phyloP scores from a whole-genome alignment of 2,797 vertebrate species.

The Phyllotis vaccarum region DNA sequence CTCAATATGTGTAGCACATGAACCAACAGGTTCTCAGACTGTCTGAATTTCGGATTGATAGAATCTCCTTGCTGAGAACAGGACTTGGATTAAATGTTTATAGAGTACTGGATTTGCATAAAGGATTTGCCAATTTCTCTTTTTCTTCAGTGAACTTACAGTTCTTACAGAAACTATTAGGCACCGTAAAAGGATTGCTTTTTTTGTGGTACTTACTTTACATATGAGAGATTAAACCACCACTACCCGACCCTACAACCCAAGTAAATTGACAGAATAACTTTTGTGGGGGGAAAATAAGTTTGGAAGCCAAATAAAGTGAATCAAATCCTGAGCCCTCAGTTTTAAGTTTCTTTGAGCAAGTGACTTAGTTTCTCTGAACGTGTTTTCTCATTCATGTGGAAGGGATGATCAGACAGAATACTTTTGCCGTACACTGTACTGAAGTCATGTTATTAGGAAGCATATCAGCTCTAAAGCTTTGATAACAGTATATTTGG shows the following conservation, averaged over 20 bases:
- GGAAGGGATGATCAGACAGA: conserved; percentile 6
- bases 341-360: neutral
- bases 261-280: conserved; percentile 41
- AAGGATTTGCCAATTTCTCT: conserved; percentile 38
- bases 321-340: conserved; percentile 15
- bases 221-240: conserved; percentile 28
- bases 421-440: conserved; percentile 18
- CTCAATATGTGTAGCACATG: neutral
- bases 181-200: neutral
- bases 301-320: conserved; percentile 39
- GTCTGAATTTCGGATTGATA: neutral
- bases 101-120: neutral
- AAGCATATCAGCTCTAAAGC: neutral
- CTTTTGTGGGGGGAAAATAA: neutral
- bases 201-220: neutral
- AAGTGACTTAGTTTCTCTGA: neutral
- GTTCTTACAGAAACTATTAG: conserved; percentile 17
- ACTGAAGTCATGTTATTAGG: neutral
- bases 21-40: conserved; percentile 5
- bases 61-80: conserved; percentile 20
- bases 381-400: conserved; percentile 26
- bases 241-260: neutral
- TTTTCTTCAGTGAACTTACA: neutral
- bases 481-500: conserved; percentile 9
- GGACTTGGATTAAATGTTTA: conserved; percentile 8